Base-by-base conservation (phyloP, 2,113 vertebrate species). In the Illadopsis cleaveri region DNA sequence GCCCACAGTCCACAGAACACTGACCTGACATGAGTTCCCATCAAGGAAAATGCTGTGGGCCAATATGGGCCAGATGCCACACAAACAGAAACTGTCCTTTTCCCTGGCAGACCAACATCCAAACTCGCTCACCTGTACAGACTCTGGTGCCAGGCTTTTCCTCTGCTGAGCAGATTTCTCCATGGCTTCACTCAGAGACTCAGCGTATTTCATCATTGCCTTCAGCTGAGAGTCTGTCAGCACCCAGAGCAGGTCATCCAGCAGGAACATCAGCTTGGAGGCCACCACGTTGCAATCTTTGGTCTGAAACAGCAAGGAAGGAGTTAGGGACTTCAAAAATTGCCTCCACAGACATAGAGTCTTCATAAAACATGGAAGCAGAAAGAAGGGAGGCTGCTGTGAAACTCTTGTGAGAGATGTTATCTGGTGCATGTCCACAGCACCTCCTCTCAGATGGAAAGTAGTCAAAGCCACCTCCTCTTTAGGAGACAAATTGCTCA, bases 181-280 rank as follows among this genome's bases (percentile, higher is more conserved):
- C 98, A 99, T 99, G 95, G 98, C 99, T 94, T 99, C 99, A 14
- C 98, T 99, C 96, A 99, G 97, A 4, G 99, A 99, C 93, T 99
- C 99, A 7, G 99, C 99, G 3, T 99, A 99, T 93, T 99, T 99
- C 98, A 99, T 99, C 98, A 99, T 99, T 20, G 99, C 99, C 96
- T 99, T 99, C 95, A 99, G 98, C 96, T 99, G 99, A 3, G 99
- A 99, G 98, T 99, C 99, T 0, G 99, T 99, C 78, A 99, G 98
- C 88, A 99, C 99, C 99, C 99, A 99, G 70, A 99, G 97, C 94
- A 99, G 97, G 94, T 99, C 99, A 45, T 99, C 99, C 95, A 99
- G 98, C 50, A 99, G 99, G 94, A 99, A 99, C 94, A 99, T 98
- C 97, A 99, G 97, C 97, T 99, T 99, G 40, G 99, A 99, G 7